A percentile compares a stretch with the other conserved stretches of the same genome.
Conservation (phyloP, 2,888 invertebrate genomes). For the Spisula solida region DNA sequence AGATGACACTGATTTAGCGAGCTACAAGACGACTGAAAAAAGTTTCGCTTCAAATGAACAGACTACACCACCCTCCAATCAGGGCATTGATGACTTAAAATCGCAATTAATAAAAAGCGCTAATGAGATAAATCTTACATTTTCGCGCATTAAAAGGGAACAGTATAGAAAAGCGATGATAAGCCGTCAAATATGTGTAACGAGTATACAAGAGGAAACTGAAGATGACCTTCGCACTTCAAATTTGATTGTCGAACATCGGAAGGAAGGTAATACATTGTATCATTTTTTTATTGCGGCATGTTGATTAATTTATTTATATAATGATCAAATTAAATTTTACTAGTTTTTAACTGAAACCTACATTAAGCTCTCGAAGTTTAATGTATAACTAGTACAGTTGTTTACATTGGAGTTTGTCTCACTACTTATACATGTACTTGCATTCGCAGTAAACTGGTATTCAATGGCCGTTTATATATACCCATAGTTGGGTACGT, state of each 20-base stretch:
- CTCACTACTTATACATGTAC: too few relatives aligned
- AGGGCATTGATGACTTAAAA: not conserved
- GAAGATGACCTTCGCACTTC: not conserved
- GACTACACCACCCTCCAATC: not conserved
- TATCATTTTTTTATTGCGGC: not conserved
- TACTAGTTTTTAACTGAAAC: too few relatives aligned
- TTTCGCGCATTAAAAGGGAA: not conserved
- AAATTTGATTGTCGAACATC: not conserved
- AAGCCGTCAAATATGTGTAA: not conserved
- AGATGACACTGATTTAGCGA: not conserved
- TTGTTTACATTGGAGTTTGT: too few relatives aligned
- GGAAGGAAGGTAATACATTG: not conserved
- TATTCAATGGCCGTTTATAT: too few relatives aligned
- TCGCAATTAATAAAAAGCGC: not conserved
- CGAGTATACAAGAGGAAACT: not conserved
- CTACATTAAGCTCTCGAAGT: too few relatives aligned
- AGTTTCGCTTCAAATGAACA: not conserved
- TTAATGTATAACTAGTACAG: too few relatives aligned
- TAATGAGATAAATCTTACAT: not conserved
- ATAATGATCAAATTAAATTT: too few relatives aligned
- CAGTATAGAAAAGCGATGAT: not conserved
- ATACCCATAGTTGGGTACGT: too few relatives aligned
- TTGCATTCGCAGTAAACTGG: too few relatives aligned
- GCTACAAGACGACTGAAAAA: not conserved
- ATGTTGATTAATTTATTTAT: too few relatives aligned